Conservation (phyloP, 2,888 invertebrate genomes). For the Xestia c-nigrum region DNA sequence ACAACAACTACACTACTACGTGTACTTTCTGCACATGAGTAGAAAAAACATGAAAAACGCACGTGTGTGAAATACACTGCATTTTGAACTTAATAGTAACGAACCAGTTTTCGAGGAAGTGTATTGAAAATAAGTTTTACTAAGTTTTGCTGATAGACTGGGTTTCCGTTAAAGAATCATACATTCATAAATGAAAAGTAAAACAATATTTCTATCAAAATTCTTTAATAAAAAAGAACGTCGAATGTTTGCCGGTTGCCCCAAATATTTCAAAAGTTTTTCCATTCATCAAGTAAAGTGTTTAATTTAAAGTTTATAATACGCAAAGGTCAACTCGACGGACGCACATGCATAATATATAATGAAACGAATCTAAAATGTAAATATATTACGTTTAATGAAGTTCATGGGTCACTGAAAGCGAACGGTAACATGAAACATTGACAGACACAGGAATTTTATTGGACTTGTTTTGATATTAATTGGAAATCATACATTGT, state of each 20-base stretch:
- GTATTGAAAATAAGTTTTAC: too few relatives aligned
- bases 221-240: background rate
- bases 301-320: constrained; percentile 35
- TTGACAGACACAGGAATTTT: background rate
- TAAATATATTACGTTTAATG: constrained; percentile 36
- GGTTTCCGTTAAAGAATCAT: background rate
- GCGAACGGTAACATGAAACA: constrained; percentile 1
- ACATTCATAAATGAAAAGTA: background rate
- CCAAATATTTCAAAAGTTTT: constrained; percentile 18
- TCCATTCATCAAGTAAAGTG: constrained; percentile 9
- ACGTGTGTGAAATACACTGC: too few relatives aligned
- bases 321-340: constrained; percentile 36
- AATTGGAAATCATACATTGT: background rate
- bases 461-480: background rate
- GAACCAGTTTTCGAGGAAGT: too few relatives aligned
- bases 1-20: too few relatives aligned
- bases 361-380: constrained; percentile 38
- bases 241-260: background rate
- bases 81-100: too few relatives aligned
- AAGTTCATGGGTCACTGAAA: constrained; percentile 31
- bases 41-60: too few relatives aligned
- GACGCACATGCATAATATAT: constrained; percentile 46
- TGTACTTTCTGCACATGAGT: too few relatives aligned
- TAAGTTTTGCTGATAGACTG: background rate
- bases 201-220: background rate